Conservation (phyloP, 2,797 vertebrate species). For the Gymnocypris eckloni region DNA sequence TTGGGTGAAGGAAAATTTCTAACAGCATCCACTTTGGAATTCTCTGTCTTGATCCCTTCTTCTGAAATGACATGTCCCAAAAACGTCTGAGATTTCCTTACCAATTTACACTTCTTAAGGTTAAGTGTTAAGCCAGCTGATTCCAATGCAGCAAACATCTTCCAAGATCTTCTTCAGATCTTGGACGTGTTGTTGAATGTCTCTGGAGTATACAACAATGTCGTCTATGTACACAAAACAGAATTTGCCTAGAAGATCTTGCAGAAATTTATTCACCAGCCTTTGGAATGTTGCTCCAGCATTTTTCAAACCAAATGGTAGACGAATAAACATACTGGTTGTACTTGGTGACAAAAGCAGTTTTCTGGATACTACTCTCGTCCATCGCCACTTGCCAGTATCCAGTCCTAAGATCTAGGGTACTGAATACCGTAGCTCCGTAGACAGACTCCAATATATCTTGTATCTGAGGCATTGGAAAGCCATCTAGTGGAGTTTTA, state of each 20-base stretch:
- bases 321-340: neutral
- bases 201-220: neutral
- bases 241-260: neutral
- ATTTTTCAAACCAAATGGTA: neutral
- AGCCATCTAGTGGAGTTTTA: neutral
- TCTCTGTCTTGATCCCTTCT: neutral
- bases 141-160: no score
- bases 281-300: neutral
- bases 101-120: neutral
- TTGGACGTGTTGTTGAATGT: no score
- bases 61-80: neutral
- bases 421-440: neutral
- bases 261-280: neutral
- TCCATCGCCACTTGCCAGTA: constrained; percentile 2
- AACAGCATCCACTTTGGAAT: neutral
- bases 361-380: neutral
- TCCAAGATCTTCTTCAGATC: no score
- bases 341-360: neutral
- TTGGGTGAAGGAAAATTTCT: neutral
- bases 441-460: neutral
- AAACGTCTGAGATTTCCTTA: neutral
- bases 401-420: neutral
- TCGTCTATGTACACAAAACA: neutral
- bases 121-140: no score
- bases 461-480: neutral